These are phyloP conservation scores for Bimastos eiseni DNA, from an alignment of 2,888 invertebrate species.

Conservation along the genomic window DNA sequence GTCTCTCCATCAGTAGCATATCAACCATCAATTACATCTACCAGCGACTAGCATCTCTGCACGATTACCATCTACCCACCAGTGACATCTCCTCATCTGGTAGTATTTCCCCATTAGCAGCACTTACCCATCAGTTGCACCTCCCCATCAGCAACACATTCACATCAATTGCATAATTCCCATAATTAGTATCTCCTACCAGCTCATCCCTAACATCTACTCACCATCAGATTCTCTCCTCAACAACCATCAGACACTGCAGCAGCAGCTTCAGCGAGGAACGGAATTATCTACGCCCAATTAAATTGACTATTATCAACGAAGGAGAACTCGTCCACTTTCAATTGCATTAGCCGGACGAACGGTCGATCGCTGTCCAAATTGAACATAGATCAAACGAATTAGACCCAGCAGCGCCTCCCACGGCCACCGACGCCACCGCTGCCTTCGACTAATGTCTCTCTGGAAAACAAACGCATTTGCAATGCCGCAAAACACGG, in stretches of 20 bases:
- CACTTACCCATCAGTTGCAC: too few species aligned
- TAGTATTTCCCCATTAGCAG: too few species aligned
- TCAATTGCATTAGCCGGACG: neutral
- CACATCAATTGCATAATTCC: too few species aligned
- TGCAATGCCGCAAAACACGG: neutral
- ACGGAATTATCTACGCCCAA: neutral
- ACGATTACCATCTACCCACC: too few species aligned
- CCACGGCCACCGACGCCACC: neutral
- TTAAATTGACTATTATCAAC: neutral
- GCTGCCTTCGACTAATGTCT: neutral
- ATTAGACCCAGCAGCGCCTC: neutral
- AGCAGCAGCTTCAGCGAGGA: neutral
- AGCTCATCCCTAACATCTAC: too few species aligned
- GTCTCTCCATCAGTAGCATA: too few species aligned
- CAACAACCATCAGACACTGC: neutral
- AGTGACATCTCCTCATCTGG: too few species aligned
- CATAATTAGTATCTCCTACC: too few species aligned
- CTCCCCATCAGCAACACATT: too few species aligned
- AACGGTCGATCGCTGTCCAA: neutral
- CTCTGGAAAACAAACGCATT: neutral
- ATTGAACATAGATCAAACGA: neutral
- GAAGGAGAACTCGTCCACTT: neutral
- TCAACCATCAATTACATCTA: too few species aligned
- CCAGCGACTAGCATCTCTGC: too few species aligned
- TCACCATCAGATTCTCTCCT: too few species aligned